Base-by-base conservation (phyloP, 2,888 invertebrate genomes). In the Rhyacophila evoluta region DNA sequence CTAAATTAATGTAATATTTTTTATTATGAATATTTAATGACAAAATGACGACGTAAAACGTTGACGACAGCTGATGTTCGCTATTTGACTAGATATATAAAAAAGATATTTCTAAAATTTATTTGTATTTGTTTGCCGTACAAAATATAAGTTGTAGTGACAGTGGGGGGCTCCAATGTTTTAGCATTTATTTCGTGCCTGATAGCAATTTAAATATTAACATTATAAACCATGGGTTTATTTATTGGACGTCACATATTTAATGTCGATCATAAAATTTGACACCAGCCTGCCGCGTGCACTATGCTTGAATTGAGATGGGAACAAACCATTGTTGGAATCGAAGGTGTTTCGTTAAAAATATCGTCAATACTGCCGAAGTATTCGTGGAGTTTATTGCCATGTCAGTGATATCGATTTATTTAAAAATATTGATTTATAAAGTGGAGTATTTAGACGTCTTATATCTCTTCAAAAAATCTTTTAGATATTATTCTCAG, bases 211-310 rank as follows among this genome's bases (percentile, higher is more conserved):
- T 73, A 69, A 37, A 70, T 68, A 39, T 70, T 72, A 12, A n/a
- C 28, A 69, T 73, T 68, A 79, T 79, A 79, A 79, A 79, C 68
- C 75, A 79, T 75, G 73, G 75, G 75, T 79, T 79, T 76, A 79
- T 79, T 76, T 39, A 39, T 39, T 75, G 33, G 33, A 76, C 69
- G 79, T 73, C 79, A 76, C 76, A 79, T 76, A 73, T 79, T 79
- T 79, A 79, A 79, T 77, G 79, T 70, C 76, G 25, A 25, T 69
- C 72, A 76, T 79, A 77, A 77, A 79, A 41, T 74, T 41, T 36
- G 79, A 79, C 77, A 77, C 79, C 67, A 70, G 36, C 74, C 74
- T 29, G 68, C 38, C 6, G 33, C 15, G 5, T 15, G 39, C 39
- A 39, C 39, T 39, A 39, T 39, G 39, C 12, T n/a, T 39, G 15